phyloP scores from a whole-genome alignment of 2,113 vertebrate genomes.

The Ondatra zibethicus region DNA sequence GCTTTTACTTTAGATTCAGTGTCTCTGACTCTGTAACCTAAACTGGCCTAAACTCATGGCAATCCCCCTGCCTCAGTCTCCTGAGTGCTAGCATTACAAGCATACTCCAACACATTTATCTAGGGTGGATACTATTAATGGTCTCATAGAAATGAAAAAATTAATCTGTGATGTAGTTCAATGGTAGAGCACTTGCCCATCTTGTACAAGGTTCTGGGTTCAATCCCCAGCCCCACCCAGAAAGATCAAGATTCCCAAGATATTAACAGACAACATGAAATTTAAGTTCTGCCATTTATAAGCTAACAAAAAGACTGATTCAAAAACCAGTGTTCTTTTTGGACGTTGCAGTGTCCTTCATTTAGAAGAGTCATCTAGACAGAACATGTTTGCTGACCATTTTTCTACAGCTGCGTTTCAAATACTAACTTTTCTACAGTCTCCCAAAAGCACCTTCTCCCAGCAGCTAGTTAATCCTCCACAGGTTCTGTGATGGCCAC shows the following conservation, averaged over 20 bases:
- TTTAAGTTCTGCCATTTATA: conserved; percentile 3
- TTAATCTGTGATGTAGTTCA: background rate
- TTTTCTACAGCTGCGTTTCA: background rate
- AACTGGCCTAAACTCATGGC: background rate
- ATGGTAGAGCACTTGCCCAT: background rate
- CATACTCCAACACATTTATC: background rate
- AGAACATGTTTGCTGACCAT: background rate
- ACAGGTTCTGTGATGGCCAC: background rate
- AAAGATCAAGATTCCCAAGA: background rate
- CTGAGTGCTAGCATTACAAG: background rate
- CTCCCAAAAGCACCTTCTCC: background rate
- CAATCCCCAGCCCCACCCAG: background rate
- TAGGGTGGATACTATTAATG: background rate
- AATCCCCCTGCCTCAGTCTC: background rate
- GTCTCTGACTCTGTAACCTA: background rate
- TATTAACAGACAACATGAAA: background rate
- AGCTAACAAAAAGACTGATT: conserved; percentile 1
- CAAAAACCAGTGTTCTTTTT: conserved; percentile 32
- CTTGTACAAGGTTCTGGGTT: background rate
- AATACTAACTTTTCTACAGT: background rate
- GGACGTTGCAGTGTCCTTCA: background rate
- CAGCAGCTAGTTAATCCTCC: background rate
- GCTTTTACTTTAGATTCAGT: background rate
- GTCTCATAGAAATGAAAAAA: conserved; percentile 39
- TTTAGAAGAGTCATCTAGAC: conserved; percentile 28